phyloP scores from a whole-genome alignment of 2,888 invertebrate genomes.

The Bhutanitis thaidina region DNA sequence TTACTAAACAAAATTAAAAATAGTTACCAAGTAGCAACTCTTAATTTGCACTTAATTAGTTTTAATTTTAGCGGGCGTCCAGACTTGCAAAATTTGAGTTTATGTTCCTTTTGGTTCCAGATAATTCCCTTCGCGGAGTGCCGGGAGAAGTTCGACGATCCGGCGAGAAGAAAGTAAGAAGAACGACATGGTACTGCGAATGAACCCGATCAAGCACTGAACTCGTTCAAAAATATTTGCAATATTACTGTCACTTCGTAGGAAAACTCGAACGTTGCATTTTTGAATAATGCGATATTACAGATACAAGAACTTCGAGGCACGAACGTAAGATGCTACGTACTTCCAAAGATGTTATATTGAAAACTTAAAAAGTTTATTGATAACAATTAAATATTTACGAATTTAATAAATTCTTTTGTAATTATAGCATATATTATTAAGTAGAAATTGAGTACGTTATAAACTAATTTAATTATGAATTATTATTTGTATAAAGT shows the following conservation, averaged over 20 bases:
- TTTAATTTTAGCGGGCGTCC: background rate
- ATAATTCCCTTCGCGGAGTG: constrained; percentile 73
- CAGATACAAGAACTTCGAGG: constrained; percentile 2
- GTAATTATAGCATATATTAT: constrained; percentile 5
- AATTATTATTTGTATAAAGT: constrained; percentile 2
- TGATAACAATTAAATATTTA: constrained; percentile 5
- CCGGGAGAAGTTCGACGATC: constrained; percentile 67
- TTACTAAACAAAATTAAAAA: constrained; percentile 7
- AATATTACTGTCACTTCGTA: constrained; percentile 11
- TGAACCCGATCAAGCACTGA: constrained; percentile 35
- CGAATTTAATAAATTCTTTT: background rate
- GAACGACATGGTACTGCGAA: constrained; percentile 77
- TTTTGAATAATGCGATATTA: constrained; percentile 21
- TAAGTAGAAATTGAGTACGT: background rate
- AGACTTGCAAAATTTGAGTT: constrained; percentile 8
- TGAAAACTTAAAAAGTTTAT: constrained; percentile 6
- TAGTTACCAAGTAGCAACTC: constrained; percentile 8
- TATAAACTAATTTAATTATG: constrained; percentile 12
- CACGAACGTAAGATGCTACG: constrained; percentile 7
- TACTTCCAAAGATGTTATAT: constrained; percentile 18
- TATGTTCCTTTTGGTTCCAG: constrained; percentile 44
- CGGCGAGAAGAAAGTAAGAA: constrained; percentile 56
- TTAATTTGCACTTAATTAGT: constrained; percentile 2
- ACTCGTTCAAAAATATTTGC: background rate
- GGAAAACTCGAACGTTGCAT: constrained; percentile 17